Evolutionary conservation across 1,140 invertebrate species (phyloP).

Genomic region (Drosophila baimaii): DNA sequence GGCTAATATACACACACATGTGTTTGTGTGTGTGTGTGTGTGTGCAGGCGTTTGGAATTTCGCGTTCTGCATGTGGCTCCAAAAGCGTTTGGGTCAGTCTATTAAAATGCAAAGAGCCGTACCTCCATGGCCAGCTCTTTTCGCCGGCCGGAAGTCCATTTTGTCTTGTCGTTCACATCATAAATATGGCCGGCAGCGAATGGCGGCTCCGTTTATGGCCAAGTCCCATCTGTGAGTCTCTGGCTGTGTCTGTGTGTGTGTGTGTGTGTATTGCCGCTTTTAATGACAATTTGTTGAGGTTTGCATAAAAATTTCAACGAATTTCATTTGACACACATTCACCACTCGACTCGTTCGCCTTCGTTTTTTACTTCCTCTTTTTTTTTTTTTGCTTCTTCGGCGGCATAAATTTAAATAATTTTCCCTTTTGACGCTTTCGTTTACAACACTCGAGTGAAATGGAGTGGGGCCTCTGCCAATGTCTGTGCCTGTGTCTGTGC

Average conservation of each 20-base stretch:
- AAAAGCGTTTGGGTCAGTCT: slow-evolving; percentile 79
- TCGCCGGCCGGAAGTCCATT: slow-evolving; percentile 72
- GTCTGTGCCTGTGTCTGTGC: slow-evolving; percentile 18
- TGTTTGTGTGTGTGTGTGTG: slow-evolving; percentile 9
- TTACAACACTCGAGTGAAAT: slow-evolving; percentile 42
- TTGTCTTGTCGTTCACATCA: slow-evolving; percentile 83
- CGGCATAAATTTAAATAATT: slow-evolving; percentile 78
- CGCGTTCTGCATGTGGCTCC: slow-evolving; percentile 72
- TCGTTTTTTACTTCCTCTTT: slow-evolving; percentile 7
- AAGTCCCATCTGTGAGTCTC: slow-evolving; percentile 41
- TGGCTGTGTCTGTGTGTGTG: slow-evolving; percentile 23
- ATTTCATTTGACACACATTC: slow-evolving; percentile 74
- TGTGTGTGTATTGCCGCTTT: slow-evolving; percentile 62
- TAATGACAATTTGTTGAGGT: slow-evolving; percentile 81
- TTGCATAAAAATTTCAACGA: slow-evolving; percentile 74
- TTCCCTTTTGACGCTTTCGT: slow-evolving; percentile 55
- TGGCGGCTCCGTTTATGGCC: slow-evolving; percentile 71
- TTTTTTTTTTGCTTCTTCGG: slow-evolving; percentile 13
- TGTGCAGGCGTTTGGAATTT: slow-evolving; percentile 49
- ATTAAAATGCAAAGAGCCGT: slow-evolving; percentile 76
- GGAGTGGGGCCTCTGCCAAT: neutral
- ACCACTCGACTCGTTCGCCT: slow-evolving; percentile 25
- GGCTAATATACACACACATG: slow-evolving; percentile 19
- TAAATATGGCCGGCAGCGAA: slow-evolving; percentile 72
- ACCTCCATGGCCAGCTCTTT: slow-evolving; percentile 2